Base-by-base conservation (phyloP, 2,888 invertebrate species). In the Apamea crenata region DNA sequence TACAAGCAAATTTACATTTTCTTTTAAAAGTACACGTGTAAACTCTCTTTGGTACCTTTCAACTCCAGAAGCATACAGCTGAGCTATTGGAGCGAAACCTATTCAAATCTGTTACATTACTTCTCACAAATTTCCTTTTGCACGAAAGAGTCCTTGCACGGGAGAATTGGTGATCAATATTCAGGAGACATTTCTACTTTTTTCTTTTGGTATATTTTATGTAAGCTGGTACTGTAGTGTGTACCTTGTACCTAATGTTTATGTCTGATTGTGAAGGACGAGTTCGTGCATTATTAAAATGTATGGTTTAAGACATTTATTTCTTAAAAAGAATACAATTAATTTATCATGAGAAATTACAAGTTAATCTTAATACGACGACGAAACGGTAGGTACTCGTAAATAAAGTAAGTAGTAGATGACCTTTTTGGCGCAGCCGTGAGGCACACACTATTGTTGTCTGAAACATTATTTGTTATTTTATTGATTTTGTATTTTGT, bases 31-130 rank as follows among this genome's bases (percentile, higher is more conserved):
- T 70, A 70, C 66, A 56, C 72, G 73, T 66, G 69, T 73, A 65
- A 10, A 53, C 40, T 61, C 44, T 70, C 47, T 50, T 32, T 25
- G 40, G 63, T 36, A 73, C 81, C 65, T 66, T 74, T 84, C 84
- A 77, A 44, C 44, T 70, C 53, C 71, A 59, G 63, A 47, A 10
- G 47, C 65, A 68, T 73, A 68, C 63, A 71, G 29, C 53, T 40
- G 3, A 63, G 40, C 74, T 67, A 68, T 59, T 63, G 77, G 56
- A 61, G 77, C 74, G 77, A 65, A 44, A 40, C 65, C 71, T 72
- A 81, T 84, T 84, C 74, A 81, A 84, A 84, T 72, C 66, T 47
- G 32, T 77, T 32, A 77, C 77, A 67, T 56, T 70, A 40, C 66
- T 40, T 53, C 8, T 61, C 36, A 25, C 29, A 59, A 59, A 65